These are phyloP conservation scores for Ceyx margarethae DNA, from an alignment of 2,113 vertebrate species.

Conservation along the genomic window DNA sequence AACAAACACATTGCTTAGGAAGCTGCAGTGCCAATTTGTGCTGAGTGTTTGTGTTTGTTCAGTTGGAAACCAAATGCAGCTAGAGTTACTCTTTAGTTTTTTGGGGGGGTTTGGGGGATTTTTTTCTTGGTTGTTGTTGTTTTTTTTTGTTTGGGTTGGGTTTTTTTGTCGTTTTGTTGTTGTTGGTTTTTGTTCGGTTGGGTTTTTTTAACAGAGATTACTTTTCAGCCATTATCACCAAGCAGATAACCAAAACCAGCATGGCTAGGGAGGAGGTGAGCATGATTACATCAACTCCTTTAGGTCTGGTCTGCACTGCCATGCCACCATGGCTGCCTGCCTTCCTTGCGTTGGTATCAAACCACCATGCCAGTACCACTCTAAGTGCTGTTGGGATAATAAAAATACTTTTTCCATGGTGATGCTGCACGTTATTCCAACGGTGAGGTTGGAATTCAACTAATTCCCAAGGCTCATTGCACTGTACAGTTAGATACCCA, in stretches of 20 bases:
- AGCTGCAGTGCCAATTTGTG: not conserved
- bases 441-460: not conserved
- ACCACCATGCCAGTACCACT: not conserved
- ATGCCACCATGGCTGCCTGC: fast-evolving
- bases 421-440: not conserved
- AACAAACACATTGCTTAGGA: fast-evolving
- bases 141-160: no score
- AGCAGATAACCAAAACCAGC: not conserved
- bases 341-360: not conserved
- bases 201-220: not conserved
- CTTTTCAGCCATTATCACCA: not conserved
- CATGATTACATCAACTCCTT: not conserved
- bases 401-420: not conserved
- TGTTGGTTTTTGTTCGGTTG: no score
- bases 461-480: not conserved
- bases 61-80: not conserved
- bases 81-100: not conserved
- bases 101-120: no score
- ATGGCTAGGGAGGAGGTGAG: not conserved
- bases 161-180: not conserved
- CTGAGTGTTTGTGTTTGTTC: not conserved
- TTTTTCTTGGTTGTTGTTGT: not conserved
- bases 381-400: not conserved
- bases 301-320: not conserved
- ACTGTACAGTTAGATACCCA: not conserved